These are phyloP conservation scores for Calyptomena viridis DNA, from an alignment of 2,113 vertebrate species.

Conservation along the genomic window DNA sequence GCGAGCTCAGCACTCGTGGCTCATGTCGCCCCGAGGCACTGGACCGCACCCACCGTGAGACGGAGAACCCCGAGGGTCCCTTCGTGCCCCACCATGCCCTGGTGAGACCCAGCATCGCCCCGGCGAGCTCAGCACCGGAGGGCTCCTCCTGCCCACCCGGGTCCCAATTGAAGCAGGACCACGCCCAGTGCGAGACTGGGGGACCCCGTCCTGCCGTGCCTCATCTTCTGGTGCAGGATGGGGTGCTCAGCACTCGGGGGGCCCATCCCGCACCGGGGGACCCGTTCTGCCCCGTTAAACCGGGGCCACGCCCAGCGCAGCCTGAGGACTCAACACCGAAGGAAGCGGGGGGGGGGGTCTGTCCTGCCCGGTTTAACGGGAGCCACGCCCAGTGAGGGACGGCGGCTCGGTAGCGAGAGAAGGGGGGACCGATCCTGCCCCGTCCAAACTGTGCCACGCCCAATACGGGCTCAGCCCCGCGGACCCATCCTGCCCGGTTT, in stretches of 20 bases:
- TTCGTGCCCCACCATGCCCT: not conserved
- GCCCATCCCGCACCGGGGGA: rapidly evolving
- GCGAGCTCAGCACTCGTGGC: not conserved
- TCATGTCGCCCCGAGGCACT: not conserved
- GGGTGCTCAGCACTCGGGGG: not conserved
- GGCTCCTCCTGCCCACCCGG: not conserved
- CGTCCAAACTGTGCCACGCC: not conserved
- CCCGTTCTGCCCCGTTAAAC: not conserved
- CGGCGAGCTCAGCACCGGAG: not conserved
- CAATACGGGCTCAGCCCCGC: not conserved
- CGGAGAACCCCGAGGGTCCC: not conserved
- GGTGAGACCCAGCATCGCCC: not conserved
- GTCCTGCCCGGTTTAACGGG: not conserved
- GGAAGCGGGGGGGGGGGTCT: too few species aligned
- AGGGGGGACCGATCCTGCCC: not conserved
- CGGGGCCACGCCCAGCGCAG: not conserved
- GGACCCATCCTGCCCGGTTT: not conserved
- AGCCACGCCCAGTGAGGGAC: not conserved
- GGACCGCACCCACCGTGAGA: not conserved
- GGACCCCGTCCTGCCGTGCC: not conserved
- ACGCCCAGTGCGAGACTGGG: not conserved
- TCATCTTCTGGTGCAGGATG: not conserved
- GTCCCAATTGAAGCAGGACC: not conserved
- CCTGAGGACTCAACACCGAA: not conserved
- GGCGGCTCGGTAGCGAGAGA: not conserved